Percentiles rank a stretch among this genome's conserved stretches.
Evolutionary conservation across 2,113 vertebrate species (phyloP).

Genomic region (Ivindomyrus marchei): DNA sequence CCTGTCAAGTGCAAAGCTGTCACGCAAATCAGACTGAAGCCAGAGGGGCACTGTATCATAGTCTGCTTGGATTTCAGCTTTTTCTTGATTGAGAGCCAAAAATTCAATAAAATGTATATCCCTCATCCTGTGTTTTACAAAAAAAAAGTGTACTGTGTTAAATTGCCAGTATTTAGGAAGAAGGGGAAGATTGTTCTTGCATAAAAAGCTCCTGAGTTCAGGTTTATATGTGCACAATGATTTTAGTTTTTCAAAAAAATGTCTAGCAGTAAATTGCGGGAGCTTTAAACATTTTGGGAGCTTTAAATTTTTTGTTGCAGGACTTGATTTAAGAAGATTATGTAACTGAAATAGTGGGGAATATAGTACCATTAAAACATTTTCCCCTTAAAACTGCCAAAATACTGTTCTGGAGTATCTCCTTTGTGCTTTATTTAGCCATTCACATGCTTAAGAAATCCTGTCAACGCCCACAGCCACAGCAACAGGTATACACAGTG

Average conservation of each 20-base stretch:
- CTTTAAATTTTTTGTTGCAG: background rate
- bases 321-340: background rate
- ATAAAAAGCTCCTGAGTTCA: background rate
- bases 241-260: background rate
- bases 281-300: background rate
- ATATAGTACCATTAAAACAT: background rate
- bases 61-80: background rate
- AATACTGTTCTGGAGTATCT: background rate
- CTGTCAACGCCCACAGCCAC: background rate
- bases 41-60: background rate
- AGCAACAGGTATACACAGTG: background rate
- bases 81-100: background rate
- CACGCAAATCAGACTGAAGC: background rate
- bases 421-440: background rate
- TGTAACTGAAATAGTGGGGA: background rate
- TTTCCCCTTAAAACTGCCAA: background rate
- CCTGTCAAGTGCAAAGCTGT: background rate
- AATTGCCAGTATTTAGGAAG: background rate
- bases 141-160: background rate
- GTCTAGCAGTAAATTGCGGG: background rate
- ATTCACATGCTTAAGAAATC: background rate
- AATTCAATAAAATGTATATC: background rate
- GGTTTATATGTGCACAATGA: background rate
- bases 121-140: background rate
- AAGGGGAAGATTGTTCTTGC: background rate